A percentile compares a stretch with the other conserved stretches of the same genome.
phyloP scores from a whole-genome alignment of 1,140 invertebrate genomes.

The Laupala kohalensis region DNA sequence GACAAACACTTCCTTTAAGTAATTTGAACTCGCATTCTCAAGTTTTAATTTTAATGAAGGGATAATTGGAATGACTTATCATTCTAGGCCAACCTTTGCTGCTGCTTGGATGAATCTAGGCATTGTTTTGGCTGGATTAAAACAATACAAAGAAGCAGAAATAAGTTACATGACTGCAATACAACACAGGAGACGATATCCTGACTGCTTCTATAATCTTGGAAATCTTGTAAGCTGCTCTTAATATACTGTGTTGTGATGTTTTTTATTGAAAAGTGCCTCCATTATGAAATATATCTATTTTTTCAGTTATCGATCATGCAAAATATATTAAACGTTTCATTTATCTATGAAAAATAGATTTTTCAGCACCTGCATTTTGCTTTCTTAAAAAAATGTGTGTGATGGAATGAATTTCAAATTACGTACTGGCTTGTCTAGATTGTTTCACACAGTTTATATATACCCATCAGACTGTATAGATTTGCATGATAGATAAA shows the following conservation, averaged over 20 bases:
- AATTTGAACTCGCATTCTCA: too few species aligned
- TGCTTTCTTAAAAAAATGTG: not conserved
- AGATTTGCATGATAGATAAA: too few species aligned
- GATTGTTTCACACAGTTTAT: too few species aligned
- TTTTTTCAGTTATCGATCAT: not conserved
- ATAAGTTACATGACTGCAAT: conserved; percentile 68
- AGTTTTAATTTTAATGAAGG: too few species aligned
- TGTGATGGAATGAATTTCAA: too few species aligned
- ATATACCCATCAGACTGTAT: too few species aligned
- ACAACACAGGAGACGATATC: conserved; percentile 60
- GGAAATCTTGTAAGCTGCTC: conserved; percentile 65
- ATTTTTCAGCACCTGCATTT: not conserved
- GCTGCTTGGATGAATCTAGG: conserved; percentile 97
- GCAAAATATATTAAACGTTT: too few species aligned
- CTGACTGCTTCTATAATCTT: conserved; percentile 89
- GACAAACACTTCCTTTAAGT: too few species aligned
- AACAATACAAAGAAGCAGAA: conserved; percentile 58
- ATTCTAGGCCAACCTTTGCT: conserved; percentile 73
- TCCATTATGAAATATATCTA: not conserved
- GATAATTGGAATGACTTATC: too few species aligned
- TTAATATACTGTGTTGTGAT: not conserved
- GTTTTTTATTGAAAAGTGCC: not conserved
- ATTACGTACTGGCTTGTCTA: too few species aligned
- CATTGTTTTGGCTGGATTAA: conserved; percentile 67
- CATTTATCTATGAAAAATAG: not conserved